A percentile compares a stretch with the other conserved stretches of the same genome.
Evolutionary conservation across 2,888 invertebrate genomes (phyloP).

Genomic region (Amphimallon solstitiale): DNA sequence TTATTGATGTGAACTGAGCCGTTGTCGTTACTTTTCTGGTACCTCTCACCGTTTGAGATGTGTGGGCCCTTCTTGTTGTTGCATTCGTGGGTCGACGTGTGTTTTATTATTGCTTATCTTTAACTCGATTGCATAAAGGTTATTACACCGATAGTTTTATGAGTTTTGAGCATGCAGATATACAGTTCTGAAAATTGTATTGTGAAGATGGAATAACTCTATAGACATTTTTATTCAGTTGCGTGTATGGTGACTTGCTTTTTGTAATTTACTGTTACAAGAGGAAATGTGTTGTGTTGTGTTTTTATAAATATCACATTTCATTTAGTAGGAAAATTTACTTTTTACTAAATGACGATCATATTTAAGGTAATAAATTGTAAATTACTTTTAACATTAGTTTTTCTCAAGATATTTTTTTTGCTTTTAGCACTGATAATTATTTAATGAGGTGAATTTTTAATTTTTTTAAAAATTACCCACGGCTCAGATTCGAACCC

Average conservation of each 20-base stretch:
- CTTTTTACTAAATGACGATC: too few relatives aligned
- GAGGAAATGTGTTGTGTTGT: too few relatives aligned
- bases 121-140: conserved; percentile 36
- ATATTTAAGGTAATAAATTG: too few relatives aligned
- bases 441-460: too few relatives aligned
- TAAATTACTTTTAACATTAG: too few relatives aligned
- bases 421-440: too few relatives aligned
- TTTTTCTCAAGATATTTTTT: too few relatives aligned
- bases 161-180: conserved; percentile 9
- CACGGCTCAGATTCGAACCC: too few relatives aligned
- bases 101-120: conserved; percentile 45
- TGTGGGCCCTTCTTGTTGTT: conserved; percentile 40
- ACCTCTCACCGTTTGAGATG: conserved; percentile 8
- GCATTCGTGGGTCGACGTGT: conserved; percentile 20
- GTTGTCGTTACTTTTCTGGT: conserved; percentile 2
- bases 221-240: neutral
- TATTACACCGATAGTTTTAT: conserved; percentile 33
- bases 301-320: too few relatives aligned
- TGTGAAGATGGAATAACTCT: neutral
- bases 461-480: too few relatives aligned
- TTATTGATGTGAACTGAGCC: neutral
- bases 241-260: neutral
- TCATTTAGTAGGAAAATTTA: too few relatives aligned
- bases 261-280: neutral
- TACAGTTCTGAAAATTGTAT: conserved; percentile 4